Base-by-base conservation (phyloP, 2,113 vertebrate species). In the Noctilio leporinus region DNA sequence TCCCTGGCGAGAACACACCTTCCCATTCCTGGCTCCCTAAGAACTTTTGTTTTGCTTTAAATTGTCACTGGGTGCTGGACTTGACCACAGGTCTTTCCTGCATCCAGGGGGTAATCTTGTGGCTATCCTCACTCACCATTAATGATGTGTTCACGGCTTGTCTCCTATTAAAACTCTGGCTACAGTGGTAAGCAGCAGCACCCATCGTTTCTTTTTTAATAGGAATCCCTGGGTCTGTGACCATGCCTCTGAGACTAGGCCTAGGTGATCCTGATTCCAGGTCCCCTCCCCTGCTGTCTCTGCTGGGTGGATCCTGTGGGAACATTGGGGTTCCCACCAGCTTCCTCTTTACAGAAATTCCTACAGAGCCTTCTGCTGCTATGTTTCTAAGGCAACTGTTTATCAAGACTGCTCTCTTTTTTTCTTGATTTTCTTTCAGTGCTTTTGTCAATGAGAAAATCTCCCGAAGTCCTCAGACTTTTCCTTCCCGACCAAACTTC, bases 161-260 rank as follows among this genome's bases (percentile, higher is more conserved):
- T n/a, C 70, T 2, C 17, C 4, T 0, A 0, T 3, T 3, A 0
- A 67, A 14, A 43, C 7, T 10, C 0, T 2, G 1, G n/a, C 4
- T 6, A 24, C 26, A 0, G 33, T 0, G 10, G 43, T 0, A 45
- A 5, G 38, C 14, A 38, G 24, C 59, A 4, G 1, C 40, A 43
- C 1, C 4, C 2, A 11, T 0, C 26, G 2, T 2, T 1, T n/a
- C 55, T 64, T 24, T 38, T 17, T 30, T n/a, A n/a, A 40, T 14
- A 7, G 40, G 40, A 40, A 12, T 26, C 0, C 4, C 57, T 11
- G 2, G 22, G 24, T 84, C 10, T 40, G n/a, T 7, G 10, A 9
- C 10, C 17, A 3, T 0, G 12, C 3, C n/a, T 40, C 6, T 19
- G 69, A 59, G 59, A 47, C 30, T 1, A 19, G 30, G 28, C n/a